Conservation (phyloP, 2,113 vertebrate genomes). For the Xyrauchen texanus region DNA sequence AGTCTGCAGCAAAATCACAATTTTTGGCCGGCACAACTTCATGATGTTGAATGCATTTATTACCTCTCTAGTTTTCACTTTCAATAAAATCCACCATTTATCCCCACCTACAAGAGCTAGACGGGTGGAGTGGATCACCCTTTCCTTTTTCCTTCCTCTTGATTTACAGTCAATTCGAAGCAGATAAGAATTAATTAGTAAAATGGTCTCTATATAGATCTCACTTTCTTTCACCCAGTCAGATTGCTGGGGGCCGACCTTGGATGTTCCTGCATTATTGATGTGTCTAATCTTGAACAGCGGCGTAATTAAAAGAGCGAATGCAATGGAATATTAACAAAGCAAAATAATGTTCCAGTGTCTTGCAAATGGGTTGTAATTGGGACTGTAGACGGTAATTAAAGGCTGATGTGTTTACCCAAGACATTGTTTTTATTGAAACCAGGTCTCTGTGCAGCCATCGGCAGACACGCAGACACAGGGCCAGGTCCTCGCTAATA, state of each 20-base stretch:
- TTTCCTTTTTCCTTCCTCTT: constrained; percentile 31
- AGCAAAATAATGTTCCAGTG: constrained; percentile 49
- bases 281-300: constrained; percentile 57
- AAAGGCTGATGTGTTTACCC: constrained; percentile 44
- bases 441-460: constrained; percentile 87
- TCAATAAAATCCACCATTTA: constrained; percentile 13
- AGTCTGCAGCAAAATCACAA: too few species aligned
- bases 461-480: constrained; percentile 88
- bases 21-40: too few species aligned
- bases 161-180: constrained; percentile 40
- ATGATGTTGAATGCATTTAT: too few species aligned
- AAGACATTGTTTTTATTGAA: constrained; percentile 27
- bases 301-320: constrained; percentile 53
- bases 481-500: constrained; percentile 84
- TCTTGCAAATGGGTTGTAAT: constrained; percentile 43
- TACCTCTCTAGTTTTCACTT: not conserved
- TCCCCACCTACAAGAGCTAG: too few species aligned
- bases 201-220: constrained; percentile 57
- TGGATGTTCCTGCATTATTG: constrained; percentile 55
- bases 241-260: constrained; percentile 37
- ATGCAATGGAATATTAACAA: constrained; percentile 57
- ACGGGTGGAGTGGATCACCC: too few species aligned
- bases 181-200: constrained; percentile 53
- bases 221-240: constrained; percentile 45
- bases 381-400: constrained; percentile 45